Conservation (phyloP, 2,113 vertebrate genomes). For the Cricetomys ansorgei region DNA sequence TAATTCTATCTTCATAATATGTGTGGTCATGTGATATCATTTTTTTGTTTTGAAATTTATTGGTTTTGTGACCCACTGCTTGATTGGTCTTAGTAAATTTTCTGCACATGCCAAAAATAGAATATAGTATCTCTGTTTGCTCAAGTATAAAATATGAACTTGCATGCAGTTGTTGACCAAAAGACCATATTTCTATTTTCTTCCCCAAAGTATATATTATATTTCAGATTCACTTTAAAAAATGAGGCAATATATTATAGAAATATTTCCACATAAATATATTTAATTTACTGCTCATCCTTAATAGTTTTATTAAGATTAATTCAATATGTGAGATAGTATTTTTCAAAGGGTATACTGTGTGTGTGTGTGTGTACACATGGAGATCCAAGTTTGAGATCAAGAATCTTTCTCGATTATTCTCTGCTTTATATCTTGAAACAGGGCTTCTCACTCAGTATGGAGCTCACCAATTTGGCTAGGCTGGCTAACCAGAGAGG, state of each 20-base stretch:
- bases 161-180: not conserved
- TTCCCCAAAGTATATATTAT: not conserved
- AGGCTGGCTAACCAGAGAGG: not conserved
- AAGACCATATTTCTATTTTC: conserved; percentile 21
- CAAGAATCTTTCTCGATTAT: not conserved
- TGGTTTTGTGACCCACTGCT: not conserved
- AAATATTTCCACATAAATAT: conserved; percentile 16
- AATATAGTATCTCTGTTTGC: conserved; percentile 2
- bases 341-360: not conserved
- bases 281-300: not conserved
- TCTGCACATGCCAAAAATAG: not conserved
- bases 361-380: not conserved
- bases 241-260: not conserved
- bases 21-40: not conserved
- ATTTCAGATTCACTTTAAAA: conserved; percentile 12
- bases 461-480: not conserved
- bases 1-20: conserved; percentile 20
- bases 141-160: conserved; percentile 21
- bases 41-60: conserved; percentile 46
- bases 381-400: not conserved
- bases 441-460: not conserved
- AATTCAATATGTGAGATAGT: not conserved
- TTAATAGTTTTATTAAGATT: conserved; percentile 44
- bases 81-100: conserved; percentile 28
- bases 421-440: not conserved